phyloP scores from a whole-genome alignment of 2,797 vertebrate genomes.

The Diceros bicornis region DNA sequence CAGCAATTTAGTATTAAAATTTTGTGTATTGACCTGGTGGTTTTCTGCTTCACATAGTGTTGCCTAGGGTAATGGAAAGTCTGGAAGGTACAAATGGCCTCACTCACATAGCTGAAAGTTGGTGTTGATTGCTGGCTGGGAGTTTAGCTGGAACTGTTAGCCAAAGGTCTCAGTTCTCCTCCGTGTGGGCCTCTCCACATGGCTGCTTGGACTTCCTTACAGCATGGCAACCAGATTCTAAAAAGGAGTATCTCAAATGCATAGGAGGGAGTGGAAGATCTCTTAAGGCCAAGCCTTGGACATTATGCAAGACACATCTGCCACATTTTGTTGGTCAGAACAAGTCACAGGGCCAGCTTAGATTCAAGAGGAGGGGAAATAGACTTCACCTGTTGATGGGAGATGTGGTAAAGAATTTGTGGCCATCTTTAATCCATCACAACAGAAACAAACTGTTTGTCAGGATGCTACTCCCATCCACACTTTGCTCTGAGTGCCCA shows the following conservation, averaged over 20 bases:
- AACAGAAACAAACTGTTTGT: not conserved
- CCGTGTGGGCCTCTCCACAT: not conserved
- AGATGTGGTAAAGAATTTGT: not conserved
- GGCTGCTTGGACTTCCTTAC: not conserved
- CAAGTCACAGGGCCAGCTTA: conserved; percentile 3
- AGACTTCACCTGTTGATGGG: not conserved
- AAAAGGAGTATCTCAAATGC: not conserved
- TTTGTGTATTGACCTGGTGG: not conserved
- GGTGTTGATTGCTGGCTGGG: not conserved
- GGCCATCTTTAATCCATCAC: not conserved
- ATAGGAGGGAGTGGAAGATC: not conserved
- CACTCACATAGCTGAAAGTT: conserved; percentile 23
- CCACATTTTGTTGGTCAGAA: not conserved
- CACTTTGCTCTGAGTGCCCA: not conserved
- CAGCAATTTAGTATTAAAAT: conserved; percentile 11
- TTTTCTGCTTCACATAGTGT: conserved; percentile 29
- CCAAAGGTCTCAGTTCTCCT: not conserved
- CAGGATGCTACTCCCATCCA: not conserved
- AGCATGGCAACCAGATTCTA: not conserved
- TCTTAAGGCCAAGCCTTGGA: not conserved
- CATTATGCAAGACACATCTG: not conserved
- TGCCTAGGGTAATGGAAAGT: not conserved
- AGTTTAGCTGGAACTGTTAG: not conserved
- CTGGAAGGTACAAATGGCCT: not conserved
- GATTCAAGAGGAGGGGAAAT: not conserved